Evolutionary conservation across 1,140 invertebrate species (phyloP).

Genomic region (Scylla paramamosain): DNA sequence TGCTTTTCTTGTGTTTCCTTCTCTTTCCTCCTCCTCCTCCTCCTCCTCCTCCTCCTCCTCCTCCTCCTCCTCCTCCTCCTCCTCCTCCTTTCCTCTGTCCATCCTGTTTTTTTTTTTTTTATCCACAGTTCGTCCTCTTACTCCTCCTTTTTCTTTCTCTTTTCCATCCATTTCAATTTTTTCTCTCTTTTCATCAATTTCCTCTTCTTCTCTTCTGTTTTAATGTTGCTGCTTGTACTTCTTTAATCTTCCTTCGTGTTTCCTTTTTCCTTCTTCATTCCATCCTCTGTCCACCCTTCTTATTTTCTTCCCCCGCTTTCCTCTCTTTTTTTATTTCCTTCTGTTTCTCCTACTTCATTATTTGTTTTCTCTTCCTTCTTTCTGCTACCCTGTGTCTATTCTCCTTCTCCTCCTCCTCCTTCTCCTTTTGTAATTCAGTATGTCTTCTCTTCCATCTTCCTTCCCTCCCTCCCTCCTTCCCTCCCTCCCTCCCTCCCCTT

Average conservation of each 20-base stretch:
- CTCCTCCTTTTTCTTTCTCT: background rate
- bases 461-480: background rate
- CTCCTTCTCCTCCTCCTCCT: background rate
- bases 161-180: background rate
- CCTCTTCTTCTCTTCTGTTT: background rate
- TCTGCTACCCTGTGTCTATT: background rate
- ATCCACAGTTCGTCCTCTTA: background rate
- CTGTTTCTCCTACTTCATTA: background rate
- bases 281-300: background rate
- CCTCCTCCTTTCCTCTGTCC: background rate
- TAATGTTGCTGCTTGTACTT: too few relatives aligned
- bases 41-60: background rate
- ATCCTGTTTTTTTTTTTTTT: background rate
- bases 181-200: background rate
- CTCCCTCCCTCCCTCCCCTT: background rate
- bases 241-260: background rate
- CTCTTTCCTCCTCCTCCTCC: background rate
- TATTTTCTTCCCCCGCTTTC: background rate
- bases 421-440: background rate
- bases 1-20: background rate
- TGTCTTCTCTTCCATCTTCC: background rate
- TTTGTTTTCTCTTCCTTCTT: background rate
- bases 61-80: background rate
- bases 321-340: background rate
- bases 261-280: constrained; percentile 6